These are phyloP conservation scores for Tuta absoluta DNA, from an alignment of 2,888 invertebrate genomes.

Conservation along the genomic window DNA sequence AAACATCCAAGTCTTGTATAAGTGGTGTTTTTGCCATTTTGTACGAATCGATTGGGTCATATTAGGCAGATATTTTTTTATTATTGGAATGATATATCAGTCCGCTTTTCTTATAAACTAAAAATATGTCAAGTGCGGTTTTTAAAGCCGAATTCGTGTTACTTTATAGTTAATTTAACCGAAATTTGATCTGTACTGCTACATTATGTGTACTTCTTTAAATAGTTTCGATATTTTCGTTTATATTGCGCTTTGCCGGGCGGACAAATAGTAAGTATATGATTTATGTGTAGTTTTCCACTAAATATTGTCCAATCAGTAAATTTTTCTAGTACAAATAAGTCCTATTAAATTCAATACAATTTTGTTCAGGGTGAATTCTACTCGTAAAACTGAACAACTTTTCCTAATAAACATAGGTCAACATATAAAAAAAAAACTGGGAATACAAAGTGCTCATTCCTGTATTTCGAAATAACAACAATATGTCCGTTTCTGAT, in stretches of 20 bases:
- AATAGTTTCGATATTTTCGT: constrained; percentile 41
- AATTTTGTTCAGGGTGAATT: no score
- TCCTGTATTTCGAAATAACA: no score
- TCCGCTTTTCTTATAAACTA: constrained; percentile 40
- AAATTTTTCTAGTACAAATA: no score
- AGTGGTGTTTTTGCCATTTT: constrained; percentile 37
- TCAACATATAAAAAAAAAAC: no score
- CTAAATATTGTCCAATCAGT: no score
- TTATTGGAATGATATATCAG: constrained; percentile 49
- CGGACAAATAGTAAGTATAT: constrained; percentile 29
- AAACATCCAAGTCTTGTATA: constrained; percentile 34
- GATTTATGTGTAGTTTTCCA: not conserved
- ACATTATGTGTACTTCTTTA: constrained; percentile 45
- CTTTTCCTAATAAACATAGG: no score
- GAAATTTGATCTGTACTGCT: constrained; percentile 41
- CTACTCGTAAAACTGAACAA: no score
- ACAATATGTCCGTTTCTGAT: no score
- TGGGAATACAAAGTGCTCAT: no score
- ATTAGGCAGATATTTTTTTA: constrained; percentile 23
- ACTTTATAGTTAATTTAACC: constrained; percentile 22
- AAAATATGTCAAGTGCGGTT: constrained; percentile 22
- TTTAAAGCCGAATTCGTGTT: constrained; percentile 31
- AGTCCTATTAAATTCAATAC: no score
- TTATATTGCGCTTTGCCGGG: constrained; percentile 42
- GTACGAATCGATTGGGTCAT: constrained; percentile 39